These are phyloP conservation scores for Acanthoscelides obtectus DNA, from an alignment of 2,888 invertebrate genomes.

Conservation along the genomic window DNA sequence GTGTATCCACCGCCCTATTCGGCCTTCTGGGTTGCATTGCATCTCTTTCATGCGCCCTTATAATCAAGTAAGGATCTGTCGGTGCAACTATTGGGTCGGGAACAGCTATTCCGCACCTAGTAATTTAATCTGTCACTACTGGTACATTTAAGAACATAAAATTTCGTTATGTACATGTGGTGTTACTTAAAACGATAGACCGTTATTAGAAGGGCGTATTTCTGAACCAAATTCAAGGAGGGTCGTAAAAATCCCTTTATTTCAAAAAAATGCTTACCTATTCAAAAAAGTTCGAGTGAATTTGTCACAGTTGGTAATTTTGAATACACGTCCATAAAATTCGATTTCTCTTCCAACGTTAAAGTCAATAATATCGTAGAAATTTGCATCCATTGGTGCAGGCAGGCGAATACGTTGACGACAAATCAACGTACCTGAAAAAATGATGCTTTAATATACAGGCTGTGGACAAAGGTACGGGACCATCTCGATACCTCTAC, in stretches of 20 bases:
- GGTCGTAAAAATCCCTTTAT: no score
- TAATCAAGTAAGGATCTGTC: conserved; percentile 51
- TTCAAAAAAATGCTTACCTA: conserved; percentile 7
- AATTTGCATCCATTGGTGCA: conserved; percentile 66
- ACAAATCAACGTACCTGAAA: conserved; percentile 69
- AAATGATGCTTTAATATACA: no score
- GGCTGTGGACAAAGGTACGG: no score
- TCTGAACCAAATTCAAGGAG: no score
- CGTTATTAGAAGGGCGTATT: no score
- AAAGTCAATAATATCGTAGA: conserved; percentile 79
- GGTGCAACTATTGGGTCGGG: conserved; percentile 63
- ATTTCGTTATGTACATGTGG: no score
- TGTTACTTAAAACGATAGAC: no score
- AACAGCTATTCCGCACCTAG: conserved; percentile 75
- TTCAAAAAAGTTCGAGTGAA: conserved; percentile 83
- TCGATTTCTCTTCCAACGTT: conserved; percentile 78
- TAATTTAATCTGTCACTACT: no score
- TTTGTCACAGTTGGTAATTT: conserved; percentile 80
- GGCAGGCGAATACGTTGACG: conserved; percentile 79
- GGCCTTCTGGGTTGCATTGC: conserved; percentile 48
- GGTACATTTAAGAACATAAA: no score
- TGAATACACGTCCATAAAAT: conserved; percentile 75
- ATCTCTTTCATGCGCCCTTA: conserved; percentile 44
- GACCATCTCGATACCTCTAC: no score
- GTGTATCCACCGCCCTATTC: conserved; percentile 57